Percentiles rank a stretch among this genome's conserved stretches.
These are phyloP conservation scores for Leptopilina syphax DNA, from an alignment of 2,888 invertebrate species.

Conservation along the genomic window DNA sequence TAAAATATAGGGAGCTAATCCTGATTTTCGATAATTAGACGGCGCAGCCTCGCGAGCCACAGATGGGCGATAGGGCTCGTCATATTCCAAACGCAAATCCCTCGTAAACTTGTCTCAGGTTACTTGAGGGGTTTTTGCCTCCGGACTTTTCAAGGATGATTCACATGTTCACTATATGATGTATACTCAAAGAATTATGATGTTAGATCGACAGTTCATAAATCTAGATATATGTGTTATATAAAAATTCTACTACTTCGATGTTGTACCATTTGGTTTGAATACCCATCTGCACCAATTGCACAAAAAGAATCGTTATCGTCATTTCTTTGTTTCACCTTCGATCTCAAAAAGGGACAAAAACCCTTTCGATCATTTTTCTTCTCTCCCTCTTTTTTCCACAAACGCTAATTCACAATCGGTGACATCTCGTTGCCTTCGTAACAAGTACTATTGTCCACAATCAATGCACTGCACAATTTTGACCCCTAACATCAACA, in stretches of 20 bases:
- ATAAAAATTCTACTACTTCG: neutral
- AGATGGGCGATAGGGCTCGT: constrained; percentile 59
- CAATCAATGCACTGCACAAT: constrained; percentile 65
- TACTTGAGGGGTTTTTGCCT: constrained; percentile 58
- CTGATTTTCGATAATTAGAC: constrained; percentile 60
- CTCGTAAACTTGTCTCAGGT: constrained; percentile 64
- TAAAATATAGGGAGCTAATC: constrained; percentile 44
- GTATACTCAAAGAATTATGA: constrained; percentile 53
- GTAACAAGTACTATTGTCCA: constrained; percentile 74
- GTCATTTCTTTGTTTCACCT: constrained; percentile 44
- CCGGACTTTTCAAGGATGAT: constrained; percentile 55
- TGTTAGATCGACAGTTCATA: constrained; percentile 61
- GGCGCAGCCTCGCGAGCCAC: constrained; percentile 50
- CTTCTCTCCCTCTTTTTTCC: constrained; percentile 50
- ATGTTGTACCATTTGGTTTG: constrained; percentile 51
- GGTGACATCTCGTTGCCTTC: constrained; percentile 74
- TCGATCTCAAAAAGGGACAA: neutral
- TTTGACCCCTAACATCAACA: constrained; percentile 58
- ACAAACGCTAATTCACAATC: constrained; percentile 72
- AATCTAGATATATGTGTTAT: constrained; percentile 46
- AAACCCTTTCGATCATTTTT: constrained; percentile 41
- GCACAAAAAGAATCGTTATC: constrained; percentile 55
- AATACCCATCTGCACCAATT: constrained; percentile 64
- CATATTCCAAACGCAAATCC: constrained; percentile 66
- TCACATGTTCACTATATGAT: constrained; percentile 52